These are phyloP conservation scores for Hexactinellida sp. DNA, from an alignment of 37 sponge, comb jelly and placozoan genomes.

Conservation along the genomic window DNA sequence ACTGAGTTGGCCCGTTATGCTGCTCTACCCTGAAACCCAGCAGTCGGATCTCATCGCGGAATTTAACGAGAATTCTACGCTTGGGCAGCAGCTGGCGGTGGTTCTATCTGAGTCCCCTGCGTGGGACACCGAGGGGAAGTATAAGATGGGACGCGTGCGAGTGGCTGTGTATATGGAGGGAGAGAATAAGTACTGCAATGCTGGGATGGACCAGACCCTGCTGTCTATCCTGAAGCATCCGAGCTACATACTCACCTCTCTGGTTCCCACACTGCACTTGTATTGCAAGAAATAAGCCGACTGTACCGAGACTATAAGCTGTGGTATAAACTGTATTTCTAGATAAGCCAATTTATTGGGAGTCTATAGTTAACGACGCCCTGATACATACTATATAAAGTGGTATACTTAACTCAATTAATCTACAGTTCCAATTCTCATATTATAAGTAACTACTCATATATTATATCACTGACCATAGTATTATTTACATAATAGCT, in stretches of 20 bases:
- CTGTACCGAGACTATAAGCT: too few species aligned
- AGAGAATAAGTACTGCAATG: background rate
- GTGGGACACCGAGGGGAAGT: conserved; percentile 39
- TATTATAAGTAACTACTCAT: too few species aligned
- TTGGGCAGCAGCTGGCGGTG: background rate
- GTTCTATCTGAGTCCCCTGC: conserved; percentile 19
- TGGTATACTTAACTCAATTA: too few species aligned
- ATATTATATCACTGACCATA: too few species aligned
- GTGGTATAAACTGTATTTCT: too few species aligned
- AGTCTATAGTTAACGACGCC: too few species aligned
- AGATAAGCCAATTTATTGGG: too few species aligned
- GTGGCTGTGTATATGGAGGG: background rate
- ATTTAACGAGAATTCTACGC: conserved; percentile 39
- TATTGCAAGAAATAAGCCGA: background rate
- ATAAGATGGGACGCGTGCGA: conserved; percentile 17
- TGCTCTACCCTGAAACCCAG: conserved; percentile 74
- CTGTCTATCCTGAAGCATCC: background rate
- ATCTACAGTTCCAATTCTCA: too few species aligned
- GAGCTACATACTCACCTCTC: background rate
- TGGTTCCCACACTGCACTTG: background rate
- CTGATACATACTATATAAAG: too few species aligned
- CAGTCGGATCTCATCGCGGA: conserved; percentile 56
- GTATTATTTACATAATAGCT: too few species aligned
- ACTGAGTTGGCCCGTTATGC: conserved; percentile 71
- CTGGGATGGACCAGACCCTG: background rate